phyloP scores from a whole-genome alignment of 2,888 invertebrate genomes.

The Dryadula phaetusa region DNA sequence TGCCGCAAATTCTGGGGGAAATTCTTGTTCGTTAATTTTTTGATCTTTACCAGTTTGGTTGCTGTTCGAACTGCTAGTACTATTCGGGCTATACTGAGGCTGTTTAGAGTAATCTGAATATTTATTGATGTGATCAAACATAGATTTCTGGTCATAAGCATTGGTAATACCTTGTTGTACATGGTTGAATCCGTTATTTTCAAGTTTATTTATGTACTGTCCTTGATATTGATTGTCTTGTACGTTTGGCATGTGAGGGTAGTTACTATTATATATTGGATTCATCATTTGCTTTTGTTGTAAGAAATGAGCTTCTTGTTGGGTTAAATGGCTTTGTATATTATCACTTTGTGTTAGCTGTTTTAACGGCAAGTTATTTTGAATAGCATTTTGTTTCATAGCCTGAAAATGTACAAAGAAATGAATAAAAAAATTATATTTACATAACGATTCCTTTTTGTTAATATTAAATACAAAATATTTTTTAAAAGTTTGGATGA shows the following conservation, averaged over 20 bases:
- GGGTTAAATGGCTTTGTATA: conserved; percentile 75
- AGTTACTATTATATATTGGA: conserved; percentile 75
- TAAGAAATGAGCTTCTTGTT: conserved; percentile 79
- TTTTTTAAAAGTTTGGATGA: background rate
- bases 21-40: conserved; percentile 82
- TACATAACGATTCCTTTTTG: background rate
- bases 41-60: conserved; percentile 78
- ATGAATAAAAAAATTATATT: conserved; percentile 1
- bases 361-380: conserved; percentile 83
- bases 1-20: conserved; percentile 88
- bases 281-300: conserved; percentile 83
- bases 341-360: conserved; percentile 79
- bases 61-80: conserved; percentile 79
- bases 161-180: conserved; percentile 79
- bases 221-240: conserved; percentile 73
- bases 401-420: conserved; percentile 61
- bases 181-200: conserved; percentile 66
- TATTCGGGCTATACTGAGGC: conserved; percentile 84
- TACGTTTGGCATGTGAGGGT: conserved; percentile 64
- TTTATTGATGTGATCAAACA: conserved; percentile 76
- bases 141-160: conserved; percentile 75
- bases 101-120: conserved; percentile 80
- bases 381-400: conserved; percentile 78
- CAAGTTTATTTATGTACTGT: conserved; percentile 74
- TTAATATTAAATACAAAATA: background rate